Conservation (phyloP, 2,797 vertebrate species). For the Podargus strigoides region DNA sequence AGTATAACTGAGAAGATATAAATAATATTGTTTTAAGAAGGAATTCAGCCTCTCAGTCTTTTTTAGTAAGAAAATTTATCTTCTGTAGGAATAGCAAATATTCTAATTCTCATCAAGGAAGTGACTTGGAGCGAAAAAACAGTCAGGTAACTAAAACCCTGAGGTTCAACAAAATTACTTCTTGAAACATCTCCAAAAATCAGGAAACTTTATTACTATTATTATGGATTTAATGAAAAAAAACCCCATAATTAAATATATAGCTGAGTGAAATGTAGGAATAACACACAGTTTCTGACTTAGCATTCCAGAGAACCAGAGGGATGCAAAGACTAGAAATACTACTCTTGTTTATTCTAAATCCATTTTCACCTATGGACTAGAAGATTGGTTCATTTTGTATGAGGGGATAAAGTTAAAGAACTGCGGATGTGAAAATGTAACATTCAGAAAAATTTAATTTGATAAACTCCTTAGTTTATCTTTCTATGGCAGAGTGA, state of each 20-base stretch:
- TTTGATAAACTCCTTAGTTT: constrained; percentile 19
- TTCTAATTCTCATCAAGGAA: background rate
- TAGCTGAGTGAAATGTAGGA: background rate
- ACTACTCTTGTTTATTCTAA: background rate
- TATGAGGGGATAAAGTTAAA: background rate
- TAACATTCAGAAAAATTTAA: background rate
- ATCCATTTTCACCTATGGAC: background rate
- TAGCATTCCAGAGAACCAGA: background rate
- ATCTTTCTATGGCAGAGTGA: background rate
- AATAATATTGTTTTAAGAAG: background rate
- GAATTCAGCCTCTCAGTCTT: background rate
- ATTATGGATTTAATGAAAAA: background rate
- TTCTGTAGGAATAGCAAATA: background rate
- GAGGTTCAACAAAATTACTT: background rate
- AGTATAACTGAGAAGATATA: background rate
- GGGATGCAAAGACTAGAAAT: background rate
- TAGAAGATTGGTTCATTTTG: background rate
- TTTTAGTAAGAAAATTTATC: background rate
- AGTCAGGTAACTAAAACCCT: background rate
- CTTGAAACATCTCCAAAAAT: background rate
- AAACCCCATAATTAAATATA: background rate
- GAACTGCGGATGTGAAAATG: background rate
- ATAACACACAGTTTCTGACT: background rate
- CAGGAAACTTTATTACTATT: background rate
- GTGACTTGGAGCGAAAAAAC: background rate